Conservation (phyloP, 2,797 vertebrate genomes). For the Amniataba percoides region DNA sequence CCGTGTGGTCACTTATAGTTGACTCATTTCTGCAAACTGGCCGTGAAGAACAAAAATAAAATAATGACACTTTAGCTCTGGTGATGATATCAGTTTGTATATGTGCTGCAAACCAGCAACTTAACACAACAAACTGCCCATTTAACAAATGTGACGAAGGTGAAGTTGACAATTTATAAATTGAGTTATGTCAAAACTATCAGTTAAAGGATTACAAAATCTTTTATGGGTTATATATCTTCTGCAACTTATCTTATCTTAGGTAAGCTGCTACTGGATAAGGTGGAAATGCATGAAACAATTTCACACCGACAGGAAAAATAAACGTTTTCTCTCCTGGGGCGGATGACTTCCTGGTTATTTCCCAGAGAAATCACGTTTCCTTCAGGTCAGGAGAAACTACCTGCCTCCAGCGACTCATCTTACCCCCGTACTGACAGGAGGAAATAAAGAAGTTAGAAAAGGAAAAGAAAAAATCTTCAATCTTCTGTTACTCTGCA, state of each 20-base stretch:
- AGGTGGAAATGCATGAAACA: slow-evolving; percentile 1
- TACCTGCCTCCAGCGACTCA: background rate
- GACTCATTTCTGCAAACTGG: no score
- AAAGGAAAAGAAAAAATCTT: background rate
- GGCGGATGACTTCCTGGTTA: background rate
- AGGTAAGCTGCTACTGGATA: background rate
- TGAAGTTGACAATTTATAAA: background rate
- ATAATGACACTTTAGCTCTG: no score
- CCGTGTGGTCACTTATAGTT: no score
- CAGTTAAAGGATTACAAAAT: background rate
- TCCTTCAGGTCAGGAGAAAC: background rate
- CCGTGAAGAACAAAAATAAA: no score
- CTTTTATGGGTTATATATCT: background rate
- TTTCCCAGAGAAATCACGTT: background rate
- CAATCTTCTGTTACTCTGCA: background rate
- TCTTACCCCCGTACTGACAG: background rate
- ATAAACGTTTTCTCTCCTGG: slow-evolving; percentile 14
- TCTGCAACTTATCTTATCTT: background rate
- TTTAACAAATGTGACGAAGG: background rate
- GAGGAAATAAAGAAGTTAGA: background rate
- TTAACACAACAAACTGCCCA: background rate
- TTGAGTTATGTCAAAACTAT: background rate
- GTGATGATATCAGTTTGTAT: no score
- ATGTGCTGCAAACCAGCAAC: background rate
- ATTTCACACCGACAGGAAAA: background rate